These are phyloP conservation scores for Micrasema minimum DNA, from an alignment of 1,140 invertebrate genomes.

Conservation along the genomic window DNA sequence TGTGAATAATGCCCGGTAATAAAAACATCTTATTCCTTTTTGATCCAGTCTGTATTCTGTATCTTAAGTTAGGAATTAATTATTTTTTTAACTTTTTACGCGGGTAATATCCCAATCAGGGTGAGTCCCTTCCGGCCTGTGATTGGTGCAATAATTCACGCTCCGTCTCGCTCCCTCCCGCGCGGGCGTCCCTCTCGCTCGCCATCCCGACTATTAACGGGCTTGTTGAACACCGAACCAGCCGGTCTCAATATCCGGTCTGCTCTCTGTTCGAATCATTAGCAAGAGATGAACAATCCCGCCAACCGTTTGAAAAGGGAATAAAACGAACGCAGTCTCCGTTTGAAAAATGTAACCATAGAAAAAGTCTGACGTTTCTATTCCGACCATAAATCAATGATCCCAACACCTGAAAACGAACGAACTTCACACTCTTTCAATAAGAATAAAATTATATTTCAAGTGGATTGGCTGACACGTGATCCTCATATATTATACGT, in stretches of 20 bases:
- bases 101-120: constrained; percentile 40
- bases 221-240: constrained; percentile 31
- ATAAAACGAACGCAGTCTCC: not conserved
- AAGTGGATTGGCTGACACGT: no score
- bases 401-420: constrained; percentile 3
- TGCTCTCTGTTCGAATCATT: constrained; percentile 37
- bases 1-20: not conserved
- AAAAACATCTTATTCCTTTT: constrained; percentile 3
- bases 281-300: constrained; percentile 32
- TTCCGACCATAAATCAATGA: no score
- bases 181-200: constrained; percentile 25
- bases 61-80: constrained; percentile 18
- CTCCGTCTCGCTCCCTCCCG: constrained; percentile 10
- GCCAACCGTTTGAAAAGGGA: constrained; percentile 1
- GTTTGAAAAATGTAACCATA: not conserved
- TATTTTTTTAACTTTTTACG: constrained; percentile 37
- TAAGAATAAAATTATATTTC: no score
- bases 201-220: constrained; percentile 23
- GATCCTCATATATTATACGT: no score
- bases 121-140: constrained; percentile 41
- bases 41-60: not conserved
- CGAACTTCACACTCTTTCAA: not conserved
- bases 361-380: no score
- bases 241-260: constrained; percentile 43
- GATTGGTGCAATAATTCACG: constrained; percentile 42